Percentiles rank a stretch among this genome's conserved stretches.
Conservation (phyloP, 2,797 vertebrate genomes). For the Tragelaphus eurycerus region DNA sequence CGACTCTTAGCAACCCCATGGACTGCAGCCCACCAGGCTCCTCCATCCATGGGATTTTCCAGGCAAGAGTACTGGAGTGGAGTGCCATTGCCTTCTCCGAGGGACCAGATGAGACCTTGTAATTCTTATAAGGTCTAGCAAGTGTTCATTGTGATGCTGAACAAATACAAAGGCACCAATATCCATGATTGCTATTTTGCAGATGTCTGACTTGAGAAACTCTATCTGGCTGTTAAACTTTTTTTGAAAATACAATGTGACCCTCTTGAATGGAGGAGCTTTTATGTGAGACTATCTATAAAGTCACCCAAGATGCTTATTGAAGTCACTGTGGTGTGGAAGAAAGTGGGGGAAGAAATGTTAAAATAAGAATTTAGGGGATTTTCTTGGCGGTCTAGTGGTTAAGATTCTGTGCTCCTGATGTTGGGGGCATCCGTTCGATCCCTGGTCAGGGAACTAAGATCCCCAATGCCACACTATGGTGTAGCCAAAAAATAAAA, state of each 20-base stretch:
- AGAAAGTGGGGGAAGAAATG: not conserved
- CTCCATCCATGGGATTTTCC: too few species aligned
- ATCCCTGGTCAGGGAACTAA: not conserved
- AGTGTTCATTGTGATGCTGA: not conserved
- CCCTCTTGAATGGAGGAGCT: not conserved
- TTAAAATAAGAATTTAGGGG: not conserved
- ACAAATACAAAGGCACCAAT: not conserved
- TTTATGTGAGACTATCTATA: not conserved
- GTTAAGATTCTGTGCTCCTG: not conserved
- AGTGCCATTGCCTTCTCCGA: too few species aligned
- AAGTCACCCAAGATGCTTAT: not conserved
- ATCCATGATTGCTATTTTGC: not conserved
- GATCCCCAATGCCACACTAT: not conserved
- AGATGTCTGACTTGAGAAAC: not conserved
- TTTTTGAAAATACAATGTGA: not conserved
- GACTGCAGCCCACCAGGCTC: too few species aligned
- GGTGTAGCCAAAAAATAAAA: not conserved
- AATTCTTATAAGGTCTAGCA: not conserved
- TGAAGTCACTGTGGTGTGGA: not conserved
- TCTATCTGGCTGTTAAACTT: not conserved
- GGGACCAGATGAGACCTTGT: not conserved
- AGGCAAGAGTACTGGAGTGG: too few species aligned
- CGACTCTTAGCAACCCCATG: too few species aligned
- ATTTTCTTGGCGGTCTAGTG: not conserved
- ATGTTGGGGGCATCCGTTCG: not conserved